Base-by-base conservation (phyloP, 2,113 vertebrate species). In the Malurus cyaneus region DNA sequence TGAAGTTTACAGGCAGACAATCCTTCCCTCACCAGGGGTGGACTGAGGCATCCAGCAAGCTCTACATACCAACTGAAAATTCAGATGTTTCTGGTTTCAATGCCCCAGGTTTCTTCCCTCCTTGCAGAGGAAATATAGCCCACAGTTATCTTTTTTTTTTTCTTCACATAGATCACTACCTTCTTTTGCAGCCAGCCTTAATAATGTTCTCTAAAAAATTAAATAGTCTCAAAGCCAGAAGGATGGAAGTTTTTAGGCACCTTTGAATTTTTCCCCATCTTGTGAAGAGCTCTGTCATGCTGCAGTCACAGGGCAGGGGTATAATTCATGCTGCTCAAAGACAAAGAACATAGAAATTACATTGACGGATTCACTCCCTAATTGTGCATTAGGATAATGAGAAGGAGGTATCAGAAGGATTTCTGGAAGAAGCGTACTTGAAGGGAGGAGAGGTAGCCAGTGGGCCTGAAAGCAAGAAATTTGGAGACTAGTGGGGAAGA, bases 381-480 rank as follows among this genome's bases (percentile, higher is more conserved):
- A 78, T 80, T 96, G 79, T 80, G 95, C 89, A 67, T 95, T 90
- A 90, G 52, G 36, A 53, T 85, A 93, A 80, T 71, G 50, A 95
- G 85, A 94, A 88, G 82, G 83, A 90, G 79, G 25, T 66, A 89
- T 81, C 66, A 80, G 57, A 66, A 71, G 44, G 52, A 80, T 95
- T 96, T 94, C 79, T 78, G 66, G 59, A 77, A 86, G 71, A 83
- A 59, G 44, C 13, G 2, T 86, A 26, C 60, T 93, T 93, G 79
- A 95, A 64, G 25, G 64, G 80, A 86, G 74, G 76, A 73, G 88
- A 78, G 6, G 2, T 8, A 66, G 34, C 0, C 0, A 78, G 42
- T n/a, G 85, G 56, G 20, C 9, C 41, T 53, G 36, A 82, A 76
- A 95, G 36, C 18, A 73, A 85, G 74, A 65, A 65, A 65, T 42